Evolutionary conservation across 2,113 vertebrate species (phyloP), one percentile per base, ranked within the genome.

Genomic region (Rostratula benghalensis): DNA sequence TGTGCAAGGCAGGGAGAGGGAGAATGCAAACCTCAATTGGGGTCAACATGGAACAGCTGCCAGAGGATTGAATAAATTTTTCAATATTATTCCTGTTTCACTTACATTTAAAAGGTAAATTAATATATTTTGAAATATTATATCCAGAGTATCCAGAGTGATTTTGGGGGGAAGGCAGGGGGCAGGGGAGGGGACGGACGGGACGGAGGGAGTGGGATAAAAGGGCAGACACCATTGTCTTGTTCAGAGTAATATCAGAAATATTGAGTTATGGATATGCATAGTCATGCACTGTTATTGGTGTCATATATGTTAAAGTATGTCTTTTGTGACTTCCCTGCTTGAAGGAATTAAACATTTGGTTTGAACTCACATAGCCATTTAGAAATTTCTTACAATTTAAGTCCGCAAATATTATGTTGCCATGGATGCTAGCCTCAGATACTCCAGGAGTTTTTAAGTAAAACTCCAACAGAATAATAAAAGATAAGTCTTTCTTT

Each of bases 341-440:
- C 28, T 27, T 79, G 41, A 91, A 71, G 48, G 59, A 61, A 64
- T 90, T 43, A 41, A 46, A 56, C 20, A 17, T n/a, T 80, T 87
- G 4, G 70, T 94, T 85, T 81, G 30, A 90, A 88, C 33, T 60
- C 43, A 50, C 17, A 74, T 37, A 78, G 7, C 6, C 27, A 64
- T 77, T 73, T 84, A 71, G 41, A 90, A 18, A 23, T 81, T 83
- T 56, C 61, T 73, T 87, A 64, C 53, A 25, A 85, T 70, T 95
- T 0, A 0, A 96, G 75, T 37, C 50, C 89, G 33, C 46, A 97
- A 97, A 97, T 97, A 94, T 96, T 97, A 78, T 87, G 89, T 96
- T 96, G 75, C 89, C 87, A 97, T 95, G 90, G 95, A 79, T 90
- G 86, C 53, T 77, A 48, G 7, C 9, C 17, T 61, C 30, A 31